Evolutionary conservation across 2,888 invertebrate species (phyloP), one percentile per base, ranked within the genome.

Genomic region (Ramazzottius varieornatus): DNA sequence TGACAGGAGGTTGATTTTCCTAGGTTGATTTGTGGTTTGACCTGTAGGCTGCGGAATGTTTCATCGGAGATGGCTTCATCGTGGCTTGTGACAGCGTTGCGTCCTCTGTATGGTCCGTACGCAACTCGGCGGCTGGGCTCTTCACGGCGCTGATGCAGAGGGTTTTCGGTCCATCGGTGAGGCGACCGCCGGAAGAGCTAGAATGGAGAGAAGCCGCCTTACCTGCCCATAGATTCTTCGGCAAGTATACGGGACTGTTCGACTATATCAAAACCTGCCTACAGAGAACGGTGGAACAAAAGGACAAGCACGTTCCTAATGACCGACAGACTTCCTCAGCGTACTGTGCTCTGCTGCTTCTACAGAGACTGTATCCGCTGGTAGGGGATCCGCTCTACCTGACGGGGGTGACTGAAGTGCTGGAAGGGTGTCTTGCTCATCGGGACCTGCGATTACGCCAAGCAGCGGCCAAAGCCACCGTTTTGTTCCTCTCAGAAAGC

Each of bases 121-220:
- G 54, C 13, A 54, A 54, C 54, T 8, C 54, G n/a, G 54, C 54
- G 4, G 54, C 54, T 24, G 8, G 54, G 16, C 54, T 54, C 54
- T 54, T 54, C 54, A 54, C 54, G n/a, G 54, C 16, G 8, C 54
- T 54, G 20, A 54, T 54, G 54, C 54, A 54, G 54, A 8, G 54
- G 29, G 54, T 54, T 24, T 54, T 54, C 54, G 54, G 54, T 8
- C 54, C 54, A 4, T 8, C n/a, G 16, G 54, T 54, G 20, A 54
- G 24, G 54, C 20, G 24, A 29, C 29, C 20, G 20, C n/a, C 54
- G 54, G 54, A 54, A 29, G 54, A 54, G 54, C 13, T 54, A 24
- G n/a, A 54, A 29, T 54, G 20, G n/a, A 8, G 54, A 8, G 54
- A 54, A 54, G 54, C 54, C 29, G 8, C 16, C 29, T 29, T 54